Evolutionary conservation across 1,140 invertebrate genomes (phyloP).

Genomic region (Drosophila carrolli): DNA sequence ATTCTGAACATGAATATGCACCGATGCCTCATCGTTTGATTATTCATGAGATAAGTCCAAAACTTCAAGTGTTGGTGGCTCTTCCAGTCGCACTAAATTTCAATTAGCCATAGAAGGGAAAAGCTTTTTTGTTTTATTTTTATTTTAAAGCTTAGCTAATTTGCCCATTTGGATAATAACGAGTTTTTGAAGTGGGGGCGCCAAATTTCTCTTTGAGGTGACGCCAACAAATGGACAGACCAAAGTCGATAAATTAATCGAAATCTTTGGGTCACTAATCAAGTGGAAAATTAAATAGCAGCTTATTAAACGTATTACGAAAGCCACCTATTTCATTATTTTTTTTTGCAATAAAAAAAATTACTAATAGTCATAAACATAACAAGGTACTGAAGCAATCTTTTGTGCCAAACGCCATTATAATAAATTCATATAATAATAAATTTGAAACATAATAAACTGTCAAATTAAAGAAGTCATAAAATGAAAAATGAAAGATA

Average conservation of each 20-base stretch:
- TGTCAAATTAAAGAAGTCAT: not conserved
- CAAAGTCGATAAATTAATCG: not conserved
- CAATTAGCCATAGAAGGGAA: slow-evolving; percentile 68
- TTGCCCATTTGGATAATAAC: slow-evolving; percentile 60
- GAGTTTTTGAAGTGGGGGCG: slow-evolving; percentile 55
- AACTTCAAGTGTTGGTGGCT: slow-evolving; percentile 66
- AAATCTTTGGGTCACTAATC: slow-evolving; percentile 4
- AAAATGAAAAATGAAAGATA: not conserved
- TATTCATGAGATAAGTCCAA: slow-evolving; percentile 53
- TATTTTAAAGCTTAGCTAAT: slow-evolving; percentile 10
- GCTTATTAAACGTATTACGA: not conserved
- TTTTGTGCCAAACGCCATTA: not conserved
- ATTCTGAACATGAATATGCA: slow-evolving; percentile 10
- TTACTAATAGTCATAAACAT: not conserved
- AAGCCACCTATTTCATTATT: not conserved
- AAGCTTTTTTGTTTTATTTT: slow-evolving; percentile 9
- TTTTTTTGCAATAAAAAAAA: not conserved
- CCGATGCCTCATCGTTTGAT: slow-evolving; percentile 12
- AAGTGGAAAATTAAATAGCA: slow-evolving; percentile 6
- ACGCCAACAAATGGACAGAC: not conserved
- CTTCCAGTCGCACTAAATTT: slow-evolving; percentile 66
- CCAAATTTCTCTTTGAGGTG: slow-evolving; percentile 33
- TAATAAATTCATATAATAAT: slow-evolving; percentile 5
- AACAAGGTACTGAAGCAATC: not conserved
- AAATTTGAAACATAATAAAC: not conserved